Evolutionary conservation across 2,797 vertebrate species (phyloP).

Genomic region (Melanogrammus aeglefinus): DNA sequence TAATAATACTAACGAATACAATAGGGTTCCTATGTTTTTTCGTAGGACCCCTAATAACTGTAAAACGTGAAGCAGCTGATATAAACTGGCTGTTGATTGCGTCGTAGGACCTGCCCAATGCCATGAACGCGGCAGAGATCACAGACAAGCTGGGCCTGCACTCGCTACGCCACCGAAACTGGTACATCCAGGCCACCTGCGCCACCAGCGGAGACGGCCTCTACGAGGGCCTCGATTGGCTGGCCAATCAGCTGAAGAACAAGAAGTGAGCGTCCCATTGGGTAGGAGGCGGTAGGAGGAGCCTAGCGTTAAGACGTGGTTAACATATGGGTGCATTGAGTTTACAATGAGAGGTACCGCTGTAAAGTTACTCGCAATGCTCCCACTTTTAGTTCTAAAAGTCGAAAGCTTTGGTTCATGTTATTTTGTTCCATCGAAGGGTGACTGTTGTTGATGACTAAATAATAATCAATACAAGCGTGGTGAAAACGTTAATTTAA

Average conservation of each 20-base stretch:
- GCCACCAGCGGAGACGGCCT: conserved; percentile 94
- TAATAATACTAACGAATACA: too few relatives aligned
- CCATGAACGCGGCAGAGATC: conserved; percentile 96
- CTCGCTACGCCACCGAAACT: conserved; percentile 92
- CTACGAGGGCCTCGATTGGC: conserved; percentile 95
- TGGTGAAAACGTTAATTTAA: neutral
- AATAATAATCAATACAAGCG: conserved; percentile 30
- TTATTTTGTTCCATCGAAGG: conserved; percentile 49
- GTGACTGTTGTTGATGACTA: conserved; percentile 50
- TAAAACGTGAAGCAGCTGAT: too few relatives aligned
- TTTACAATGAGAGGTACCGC: conserved; percentile 64
- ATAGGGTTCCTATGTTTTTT: too few relatives aligned
- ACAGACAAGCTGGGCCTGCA: conserved; percentile 97
- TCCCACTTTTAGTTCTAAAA: conserved; percentile 41
- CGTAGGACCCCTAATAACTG: too few relatives aligned
- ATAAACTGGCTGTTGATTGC: too few relatives aligned
- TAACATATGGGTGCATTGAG: conserved; percentile 58
- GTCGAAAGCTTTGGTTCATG: conserved; percentile 28
- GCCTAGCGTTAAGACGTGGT: conserved; percentile 61
- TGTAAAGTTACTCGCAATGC: conserved; percentile 46
- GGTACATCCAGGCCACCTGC: conserved; percentile 98
- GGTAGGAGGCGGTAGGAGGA: conserved; percentile 49
- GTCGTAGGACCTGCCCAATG: conserved; percentile 89
- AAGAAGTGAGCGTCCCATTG: conserved; percentile 83
- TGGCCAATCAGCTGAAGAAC: conserved; percentile 98